phyloP scores from a whole-genome alignment of 1,140 invertebrate species.

The Gyrodactylus bullatarudis region DNA sequence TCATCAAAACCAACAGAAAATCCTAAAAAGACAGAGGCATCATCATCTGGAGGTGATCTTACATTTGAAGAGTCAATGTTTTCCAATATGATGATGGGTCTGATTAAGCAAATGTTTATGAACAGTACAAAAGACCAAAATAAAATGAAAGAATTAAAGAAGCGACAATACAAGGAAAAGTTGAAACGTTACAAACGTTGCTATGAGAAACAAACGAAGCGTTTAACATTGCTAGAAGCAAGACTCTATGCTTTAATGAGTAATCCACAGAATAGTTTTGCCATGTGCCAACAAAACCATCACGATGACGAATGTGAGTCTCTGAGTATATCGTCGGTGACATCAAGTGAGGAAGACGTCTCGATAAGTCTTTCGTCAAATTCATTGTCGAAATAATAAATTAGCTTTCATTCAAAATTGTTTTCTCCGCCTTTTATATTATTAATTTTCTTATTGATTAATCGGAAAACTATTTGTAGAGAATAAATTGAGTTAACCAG shows the following conservation, averaged over 20 bases:
- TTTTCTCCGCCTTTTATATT: too few relatives aligned
- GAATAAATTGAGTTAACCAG: too few relatives aligned
- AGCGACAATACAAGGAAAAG: neutral
- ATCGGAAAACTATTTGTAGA: too few relatives aligned
- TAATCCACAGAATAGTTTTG: neutral
- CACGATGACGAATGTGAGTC: neutral
- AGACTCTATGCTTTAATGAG: neutral
- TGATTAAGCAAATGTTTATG: neutral
- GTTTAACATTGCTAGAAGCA: neutral
- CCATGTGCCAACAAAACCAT: too few relatives aligned
- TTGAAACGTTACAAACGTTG: neutral
- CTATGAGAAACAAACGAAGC: neutral
- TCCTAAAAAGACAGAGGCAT: too few relatives aligned
- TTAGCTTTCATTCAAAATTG: too few relatives aligned
- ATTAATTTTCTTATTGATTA: too few relatives aligned
- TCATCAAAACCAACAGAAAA: too few relatives aligned
- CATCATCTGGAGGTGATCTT: too few relatives aligned
- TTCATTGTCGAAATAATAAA: too few relatives aligned
- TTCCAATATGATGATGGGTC: neutral
- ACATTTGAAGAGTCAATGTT: neutral
- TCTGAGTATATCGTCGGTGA: neutral
- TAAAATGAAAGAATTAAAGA: neutral
- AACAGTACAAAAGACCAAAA: neutral
- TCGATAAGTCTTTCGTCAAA: too few relatives aligned
- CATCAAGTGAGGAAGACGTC: neutral